Evolutionary conservation across 2,888 invertebrate species (phyloP), one percentile per base, ranked within the genome.

Genomic region (Caenorhabditis doughertyi): DNA sequence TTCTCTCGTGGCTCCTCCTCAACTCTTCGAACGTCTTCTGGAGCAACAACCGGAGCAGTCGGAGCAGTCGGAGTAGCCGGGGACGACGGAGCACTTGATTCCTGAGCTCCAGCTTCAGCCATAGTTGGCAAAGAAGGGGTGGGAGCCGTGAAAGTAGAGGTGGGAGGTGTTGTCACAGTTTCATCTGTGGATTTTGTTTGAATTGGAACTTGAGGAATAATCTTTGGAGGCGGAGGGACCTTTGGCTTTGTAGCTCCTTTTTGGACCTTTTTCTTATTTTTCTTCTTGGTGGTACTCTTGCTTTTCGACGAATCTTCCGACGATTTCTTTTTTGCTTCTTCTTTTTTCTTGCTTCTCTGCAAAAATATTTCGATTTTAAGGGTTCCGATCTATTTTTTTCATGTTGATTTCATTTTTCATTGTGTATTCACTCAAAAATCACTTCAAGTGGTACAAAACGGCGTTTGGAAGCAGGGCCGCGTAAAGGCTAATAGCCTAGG

Each of bases 1-100:
- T 70, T n/a, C 47, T 67, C 67, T 16, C 23, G n/a, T 42, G 23
- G 47, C 25, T 9, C 35, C 32, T 49, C 56, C 2, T 67, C 47
- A 35, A 29, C 39, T n/a, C 42, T 23, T 64, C 18, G 27, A 7
- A 53, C 27, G 18, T 16, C 27, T 11, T 35, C 60, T 21, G 21
- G 5, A 2, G 73, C 42, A 21, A 13, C 39, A 9, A 44, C 7
- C 13, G 42, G 44, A 18, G 44, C n/a, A 7, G 44, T n/a, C 4
- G 18, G 18, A 18, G 18, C 44, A 47, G 18, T 47, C 3, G 18
- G 3, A 4, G 39, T 39, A 5, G n/a, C 44, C 3, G n/a, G 44
- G 7, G 44, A 18, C 3, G 44, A 3, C 3, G 44, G 44, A 47
- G 18, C 18, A n/a, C n/a, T n/a, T n/a, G n/a, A n/a, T n/a, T n/a